Evolutionary conservation across 2,797 vertebrate genomes (phyloP), one percentile per base, ranked within the genome.

Genomic region (Schizopygopsis pylzovi): DNA sequence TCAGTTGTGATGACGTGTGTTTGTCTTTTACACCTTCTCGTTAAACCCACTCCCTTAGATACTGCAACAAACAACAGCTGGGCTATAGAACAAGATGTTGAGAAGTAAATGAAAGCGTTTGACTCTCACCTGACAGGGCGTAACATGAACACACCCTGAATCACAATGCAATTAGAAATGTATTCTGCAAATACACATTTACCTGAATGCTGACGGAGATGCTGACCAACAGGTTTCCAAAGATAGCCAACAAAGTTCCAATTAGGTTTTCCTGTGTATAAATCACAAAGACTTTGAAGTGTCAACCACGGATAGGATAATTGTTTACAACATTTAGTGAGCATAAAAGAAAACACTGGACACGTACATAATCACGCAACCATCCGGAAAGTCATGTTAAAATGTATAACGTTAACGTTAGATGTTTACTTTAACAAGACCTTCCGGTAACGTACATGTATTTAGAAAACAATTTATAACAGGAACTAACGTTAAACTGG

Each of bases 171-270:
- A 52, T 72, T 54, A 75, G 78, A 52, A 61, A 77, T 61, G 43
- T 7, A 65, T 8, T 33, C 56, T 22, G 67, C 28, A 71, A 63
- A 76, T 63, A 54, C 63, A 79, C 37, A 76, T 94, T 90, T 90
- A 99, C 98, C 97, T 99, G 98, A 77, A 99, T 93, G 90, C 95
- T 97, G 82, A 99, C 94, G 0, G 97, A 96, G 89, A 99, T 97
- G 94, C 98, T 99, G 94, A 97, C 96, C 15, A 98, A 90, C 4
- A 99, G 92, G 79, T 99, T 98, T 59, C 98, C 98, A 88, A 98
- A 98, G 90, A 99, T 98, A 1, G 98, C 98, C 68, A 99, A 93
- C 59, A 99, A 93, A 12, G 98, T 97, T 4, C 98, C 98, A 3
- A 99, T 99, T 89, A 99, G 93, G 90, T 99, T 99, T 85, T 99